Evolutionary conservation across 2,888 invertebrate genomes (phyloP), one percentile per base, ranked within the genome.

Genomic region (Drosophila incognita): DNA sequence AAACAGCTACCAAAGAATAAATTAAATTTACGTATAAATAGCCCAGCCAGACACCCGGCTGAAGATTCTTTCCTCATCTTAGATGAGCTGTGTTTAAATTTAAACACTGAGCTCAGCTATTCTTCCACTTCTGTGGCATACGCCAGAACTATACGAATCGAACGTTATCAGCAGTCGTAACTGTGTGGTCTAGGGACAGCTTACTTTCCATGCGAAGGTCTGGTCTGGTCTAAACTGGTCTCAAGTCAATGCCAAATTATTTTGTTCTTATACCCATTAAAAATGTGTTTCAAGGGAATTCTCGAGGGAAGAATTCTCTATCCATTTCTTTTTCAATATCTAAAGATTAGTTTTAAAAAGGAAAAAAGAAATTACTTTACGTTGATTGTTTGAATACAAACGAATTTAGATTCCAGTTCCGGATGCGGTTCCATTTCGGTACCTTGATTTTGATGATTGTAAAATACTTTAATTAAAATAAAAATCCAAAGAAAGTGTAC

Each of bases 1-100:
- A 69, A 83, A 74, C 83, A 87, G 71, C 69, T 81, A 78, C 65
- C 82, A 73, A 89, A 87, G 86, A 89, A 86, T 89, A 86, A 89
- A 86, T 89, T 86, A 87, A 87, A 85, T 84, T 81, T 72, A 79
- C 76, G 56, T 67, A 64, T 76, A 35, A 53, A 64, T 36, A 38
- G 56, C 36, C 38, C 40, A 21, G 21, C 18, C 54, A 38, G 49
- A 31, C 48, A 61, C 27, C 33, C 48, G 52, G 24, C 48, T 51
- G 63, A 63, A 71, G 68, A 71, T 68, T 65, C 69, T 82, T 66
- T 74, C 56, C 24, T 35, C 24, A 69, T 57, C 51, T 58, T 21
- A 31, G 15, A 15, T 63, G 49, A 56, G 74, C 75, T 64, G 74
- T 68, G 88, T 87, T 85, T 85, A 89, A 82, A 81, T 79, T 87